Conservation (phyloP, 1,140 invertebrate genomes). For the Drosophila oshimai region DNA sequence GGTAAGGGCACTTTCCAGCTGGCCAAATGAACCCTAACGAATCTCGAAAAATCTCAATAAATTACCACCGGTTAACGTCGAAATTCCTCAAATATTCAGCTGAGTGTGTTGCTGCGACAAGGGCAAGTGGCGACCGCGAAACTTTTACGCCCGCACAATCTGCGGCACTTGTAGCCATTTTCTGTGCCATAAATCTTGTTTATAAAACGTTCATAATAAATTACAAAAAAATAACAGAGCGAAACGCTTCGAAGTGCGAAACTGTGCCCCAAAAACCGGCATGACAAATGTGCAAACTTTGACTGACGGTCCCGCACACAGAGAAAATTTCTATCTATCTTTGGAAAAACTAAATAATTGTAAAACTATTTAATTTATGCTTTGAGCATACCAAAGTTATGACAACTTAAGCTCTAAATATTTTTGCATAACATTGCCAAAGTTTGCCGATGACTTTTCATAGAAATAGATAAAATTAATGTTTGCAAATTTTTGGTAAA, state of each 20-base stretch:
- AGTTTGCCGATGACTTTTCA: too few species aligned
- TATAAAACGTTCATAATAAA: constrained; percentile 74
- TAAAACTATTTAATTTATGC: too few species aligned
- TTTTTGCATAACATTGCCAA: too few species aligned
- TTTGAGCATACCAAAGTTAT: too few species aligned
- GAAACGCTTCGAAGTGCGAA: constrained; percentile 12
- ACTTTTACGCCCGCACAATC: constrained; percentile 53
- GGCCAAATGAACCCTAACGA: constrained; percentile 36
- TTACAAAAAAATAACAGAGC: constrained; percentile 63
- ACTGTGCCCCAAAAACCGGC: constrained; percentile 20
- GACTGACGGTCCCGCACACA: constrained; percentile 26
- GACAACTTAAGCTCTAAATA: too few species aligned
- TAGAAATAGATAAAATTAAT: too few species aligned
- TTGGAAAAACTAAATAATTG: too few species aligned
- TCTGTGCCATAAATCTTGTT: constrained; percentile 66
- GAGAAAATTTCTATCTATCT: background rate
- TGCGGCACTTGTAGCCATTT: constrained; percentile 69
- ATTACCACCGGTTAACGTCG: constrained; percentile 18
- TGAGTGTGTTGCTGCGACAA: background rate
- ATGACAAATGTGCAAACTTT: constrained; percentile 74
- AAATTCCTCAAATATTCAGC: constrained; percentile 19
- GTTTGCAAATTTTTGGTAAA: too few species aligned
- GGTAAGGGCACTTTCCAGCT: background rate
- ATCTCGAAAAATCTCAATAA: constrained; percentile 27
- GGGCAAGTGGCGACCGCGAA: constrained; percentile 25